phyloP scores from a whole-genome alignment of 2,888 invertebrate genomes.

The Biston stratarius region DNA sequence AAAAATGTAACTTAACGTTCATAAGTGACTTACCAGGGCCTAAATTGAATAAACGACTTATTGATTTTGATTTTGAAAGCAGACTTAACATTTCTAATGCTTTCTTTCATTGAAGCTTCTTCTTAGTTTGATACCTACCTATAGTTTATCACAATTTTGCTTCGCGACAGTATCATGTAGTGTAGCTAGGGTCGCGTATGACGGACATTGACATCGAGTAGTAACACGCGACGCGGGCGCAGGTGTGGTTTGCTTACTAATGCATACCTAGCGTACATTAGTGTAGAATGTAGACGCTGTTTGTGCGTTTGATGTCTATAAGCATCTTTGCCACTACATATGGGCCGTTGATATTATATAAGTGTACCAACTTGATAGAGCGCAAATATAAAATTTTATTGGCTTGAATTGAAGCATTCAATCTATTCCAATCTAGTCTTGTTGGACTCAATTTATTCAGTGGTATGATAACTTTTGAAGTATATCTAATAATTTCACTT shows the following conservation, averaged over 20 bases:
- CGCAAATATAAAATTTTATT: slow-evolving; percentile 9
- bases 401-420: slow-evolving; percentile 15
- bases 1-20: too few relatives aligned
- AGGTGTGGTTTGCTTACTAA: slow-evolving; percentile 71
- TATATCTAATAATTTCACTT: background rate
- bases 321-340: slow-evolving; percentile 1
- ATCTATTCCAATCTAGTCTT: slow-evolving; percentile 23
- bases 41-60: too few relatives aligned
- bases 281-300: slow-evolving; percentile 30
- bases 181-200: slow-evolving; percentile 60
- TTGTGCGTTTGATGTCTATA: slow-evolving; percentile 2
- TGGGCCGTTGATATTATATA: background rate
- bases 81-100: too few relatives aligned
- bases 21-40: too few relatives aligned
- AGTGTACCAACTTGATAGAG: background rate
- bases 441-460: slow-evolving; percentile 13
- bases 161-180: slow-evolving; percentile 40
- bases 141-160: slow-evolving; percentile 1
- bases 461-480: slow-evolving; percentile 4
- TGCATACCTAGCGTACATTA: slow-evolving; percentile 57
- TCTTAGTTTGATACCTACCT: too few relatives aligned
- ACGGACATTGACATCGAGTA: slow-evolving; percentile 80
- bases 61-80: too few relatives aligned
- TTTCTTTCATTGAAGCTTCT: too few relatives aligned
- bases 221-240: slow-evolving; percentile 70